Conservation (phyloP, 2,113 vertebrate genomes). For the Channa argus region DNA sequence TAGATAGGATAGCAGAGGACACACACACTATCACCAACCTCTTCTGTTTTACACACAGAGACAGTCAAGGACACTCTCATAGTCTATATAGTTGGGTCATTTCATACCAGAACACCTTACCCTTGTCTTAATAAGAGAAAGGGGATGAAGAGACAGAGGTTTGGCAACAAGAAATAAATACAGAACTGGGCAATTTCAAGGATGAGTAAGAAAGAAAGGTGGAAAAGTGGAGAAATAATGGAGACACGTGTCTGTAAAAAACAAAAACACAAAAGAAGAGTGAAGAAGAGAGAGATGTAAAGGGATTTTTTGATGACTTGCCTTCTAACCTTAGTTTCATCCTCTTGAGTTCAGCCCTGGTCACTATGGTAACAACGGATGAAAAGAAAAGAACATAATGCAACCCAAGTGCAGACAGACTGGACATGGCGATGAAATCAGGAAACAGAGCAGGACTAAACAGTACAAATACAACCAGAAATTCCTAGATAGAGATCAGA, state of each 20-base stretch:
- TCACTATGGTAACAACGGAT: conserved; percentile 51
- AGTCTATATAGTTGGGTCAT: conserved; percentile 73
- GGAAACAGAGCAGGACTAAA: not conserved
- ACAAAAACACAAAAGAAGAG: not conserved
- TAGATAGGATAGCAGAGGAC: conserved; percentile 70
- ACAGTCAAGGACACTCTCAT: conserved; percentile 73
- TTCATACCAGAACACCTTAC: conserved; percentile 53
- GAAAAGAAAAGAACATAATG: conserved; percentile 25
- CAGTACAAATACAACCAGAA: not conserved
- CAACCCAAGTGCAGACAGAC: conserved; percentile 8
- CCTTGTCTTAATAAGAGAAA: conserved; percentile 47
- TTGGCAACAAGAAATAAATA: not conserved
- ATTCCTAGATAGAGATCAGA: conserved; percentile 5
- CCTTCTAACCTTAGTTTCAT: conserved; percentile 28
- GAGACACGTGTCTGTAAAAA: not conserved
- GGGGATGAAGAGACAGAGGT: not conserved
- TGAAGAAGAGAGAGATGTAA: not conserved
- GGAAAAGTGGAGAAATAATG: not conserved
- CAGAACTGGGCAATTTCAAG: conserved; percentile 2
- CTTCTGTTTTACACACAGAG: conserved; percentile 51
- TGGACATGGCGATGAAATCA: not conserved
- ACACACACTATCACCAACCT: conserved; percentile 23
- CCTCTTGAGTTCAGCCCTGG: conserved; percentile 13
- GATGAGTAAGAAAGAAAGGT: not conserved
- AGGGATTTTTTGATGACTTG: conserved; percentile 5